Base-by-base conservation (phyloP, 2,113 vertebrate species). In the Crotalus viridis region DNA sequence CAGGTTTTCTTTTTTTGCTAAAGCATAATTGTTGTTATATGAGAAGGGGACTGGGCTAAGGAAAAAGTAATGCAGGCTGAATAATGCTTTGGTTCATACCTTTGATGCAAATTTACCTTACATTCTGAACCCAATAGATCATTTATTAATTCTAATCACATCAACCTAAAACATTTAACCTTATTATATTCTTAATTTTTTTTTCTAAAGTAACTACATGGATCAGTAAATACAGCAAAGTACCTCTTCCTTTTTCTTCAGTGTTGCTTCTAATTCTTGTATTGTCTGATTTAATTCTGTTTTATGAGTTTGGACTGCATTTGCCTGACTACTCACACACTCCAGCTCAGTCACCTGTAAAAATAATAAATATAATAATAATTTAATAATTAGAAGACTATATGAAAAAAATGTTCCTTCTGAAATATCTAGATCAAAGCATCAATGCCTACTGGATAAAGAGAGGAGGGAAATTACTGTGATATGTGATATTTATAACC, bases 261-360 rank as follows among this genome's bases (percentile, higher is more conserved):
- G 95, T 0, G 98, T 98, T 55, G 98, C 97, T 94, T 99, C 99
- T 94, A 99, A 97, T 94, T 99, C 99, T 96, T 99, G 99, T 96
- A 99, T 99, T 93, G 99, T 99, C 98, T 99, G 99, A 97, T 99
- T 99, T 94, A 99, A 97, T 94, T 99, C 99, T 54, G 98, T 98
- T 98, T 99, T 99, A 95, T 99, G 99, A 89, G 98, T 98, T 96
- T 99, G 99, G 92, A 99, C 98, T n/a, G 98, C 99, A 93, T 99
- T 99, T 93, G 98, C 98, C 98, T 99, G 99, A 97, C 98, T 99
- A 96, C 99, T 99, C 96, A 99, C 98, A 97, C 99, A 99, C 95
- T 99, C 99, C 59, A 99, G 98, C 93, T 99, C 99, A 12, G 99
- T 99, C 96, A 99, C 99, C 99, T 99, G 94, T 94, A 97, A 93